phyloP scores from a whole-genome alignment of 2,888 invertebrate genomes.

The Sarcophaga variegata region DNA sequence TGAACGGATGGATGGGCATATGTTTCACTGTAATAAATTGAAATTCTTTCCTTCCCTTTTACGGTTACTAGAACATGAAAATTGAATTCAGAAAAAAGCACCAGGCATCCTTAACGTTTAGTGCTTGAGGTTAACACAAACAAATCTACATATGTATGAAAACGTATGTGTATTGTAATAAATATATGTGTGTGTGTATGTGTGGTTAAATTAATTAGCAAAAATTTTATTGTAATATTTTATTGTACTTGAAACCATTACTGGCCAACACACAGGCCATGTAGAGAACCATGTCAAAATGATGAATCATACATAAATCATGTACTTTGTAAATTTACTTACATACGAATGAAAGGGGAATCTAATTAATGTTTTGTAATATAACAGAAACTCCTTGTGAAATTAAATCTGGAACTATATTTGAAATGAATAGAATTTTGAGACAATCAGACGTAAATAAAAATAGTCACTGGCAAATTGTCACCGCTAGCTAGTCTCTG shows the following conservation, averaged over 20 bases:
- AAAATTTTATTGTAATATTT: constrained; percentile 4
- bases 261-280: not conserved
- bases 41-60: not conserved
- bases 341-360: not conserved
- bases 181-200: not conserved
- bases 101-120: not conserved
- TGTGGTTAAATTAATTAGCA: constrained; percentile 25
- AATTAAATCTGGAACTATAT: no score
- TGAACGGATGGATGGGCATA: not conserved
- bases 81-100: not conserved
- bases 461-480: no score
- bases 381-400: no score
- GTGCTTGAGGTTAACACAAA: not conserved
- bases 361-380: not conserved
- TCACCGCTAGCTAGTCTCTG: no score
- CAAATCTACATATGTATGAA: not conserved
- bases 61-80: not conserved
- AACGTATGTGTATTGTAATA: not conserved
- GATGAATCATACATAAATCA: constrained; percentile 10
- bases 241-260: constrained; percentile 3
- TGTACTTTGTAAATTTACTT: not conserved
- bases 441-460: no score
- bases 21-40: constrained; percentile 33
- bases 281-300: constrained; percentile 17
- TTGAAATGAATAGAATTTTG: no score